These are phyloP conservation scores for Aplysina aerophoba DNA, from an alignment of 37 sponge, comb jelly and placozoan genomes.

Conservation along the genomic window DNA sequence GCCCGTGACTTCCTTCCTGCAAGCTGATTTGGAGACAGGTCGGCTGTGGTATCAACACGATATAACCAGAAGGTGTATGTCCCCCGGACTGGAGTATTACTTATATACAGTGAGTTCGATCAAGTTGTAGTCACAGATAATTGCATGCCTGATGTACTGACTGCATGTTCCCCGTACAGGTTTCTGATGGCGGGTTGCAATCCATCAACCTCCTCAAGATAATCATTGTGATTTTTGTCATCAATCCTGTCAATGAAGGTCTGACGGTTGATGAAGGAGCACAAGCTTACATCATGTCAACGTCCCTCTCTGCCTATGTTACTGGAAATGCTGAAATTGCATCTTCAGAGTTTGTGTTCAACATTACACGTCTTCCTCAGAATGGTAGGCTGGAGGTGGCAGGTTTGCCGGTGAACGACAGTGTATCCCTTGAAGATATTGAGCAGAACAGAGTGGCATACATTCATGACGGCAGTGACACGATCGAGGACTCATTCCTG, in stretches of 20 bases:
- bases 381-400: conserved; percentile 30
- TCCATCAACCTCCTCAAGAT: background rate
- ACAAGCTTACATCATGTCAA: conserved; percentile 19
- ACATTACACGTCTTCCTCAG: conserved; percentile 18
- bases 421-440: conserved; percentile 44
- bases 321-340: background rate
- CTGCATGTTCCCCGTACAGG: background rate
- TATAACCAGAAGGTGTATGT: background rate
- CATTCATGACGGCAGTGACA: conserved; percentile 49
- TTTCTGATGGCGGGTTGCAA: background rate
- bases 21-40: conserved; percentile 26
- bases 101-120: background rate
- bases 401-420: background rate
- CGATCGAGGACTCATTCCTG: conserved; percentile 30
- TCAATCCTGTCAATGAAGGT: background rate
- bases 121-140: too few relatives aligned
- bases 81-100: background rate
- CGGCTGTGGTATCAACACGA: conserved; percentile 40
- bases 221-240: background rate
- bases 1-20: conserved; percentile 27
- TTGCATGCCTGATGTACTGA: background rate
- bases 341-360: conserved; percentile 25
- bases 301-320: conserved; percentile 13
- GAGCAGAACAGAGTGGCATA: conserved; percentile 27
- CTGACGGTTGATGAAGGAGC: conserved; percentile 43